Percentiles rank a stretch among this genome's conserved stretches.
These are phyloP conservation scores for Mionectes macconnelli DNA, from an alignment of 2,113 vertebrate species.

Conservation along the genomic window DNA sequence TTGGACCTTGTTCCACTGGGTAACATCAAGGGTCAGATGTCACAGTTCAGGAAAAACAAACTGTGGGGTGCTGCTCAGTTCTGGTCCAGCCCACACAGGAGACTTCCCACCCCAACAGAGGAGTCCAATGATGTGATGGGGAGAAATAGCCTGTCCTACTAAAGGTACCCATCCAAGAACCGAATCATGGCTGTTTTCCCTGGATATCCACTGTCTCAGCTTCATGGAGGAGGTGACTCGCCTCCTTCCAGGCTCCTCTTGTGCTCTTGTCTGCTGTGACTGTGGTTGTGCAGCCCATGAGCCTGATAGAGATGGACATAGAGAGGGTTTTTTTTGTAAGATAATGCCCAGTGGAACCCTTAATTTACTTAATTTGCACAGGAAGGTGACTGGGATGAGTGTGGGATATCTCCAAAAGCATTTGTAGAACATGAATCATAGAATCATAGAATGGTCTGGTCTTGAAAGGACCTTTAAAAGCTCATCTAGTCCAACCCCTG, in stretches of 20 bases:
- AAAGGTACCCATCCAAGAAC: background rate
- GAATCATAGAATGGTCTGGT: background rate
- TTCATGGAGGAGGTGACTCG: background rate
- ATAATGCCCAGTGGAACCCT: background rate
- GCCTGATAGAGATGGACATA: background rate
- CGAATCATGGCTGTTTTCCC: background rate
- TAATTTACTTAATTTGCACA: background rate
- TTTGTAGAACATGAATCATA: background rate
- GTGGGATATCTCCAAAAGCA: background rate
- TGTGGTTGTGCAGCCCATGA: background rate
- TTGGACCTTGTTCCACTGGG: background rate
- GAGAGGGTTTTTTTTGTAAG: background rate
- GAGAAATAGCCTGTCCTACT: background rate
- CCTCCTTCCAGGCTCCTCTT: background rate
- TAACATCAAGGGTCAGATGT: background rate
- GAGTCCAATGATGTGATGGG: background rate
- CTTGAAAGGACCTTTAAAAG: background rate
- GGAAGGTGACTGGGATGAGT: background rate
- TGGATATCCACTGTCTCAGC: background rate
- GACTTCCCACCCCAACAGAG: background rate
- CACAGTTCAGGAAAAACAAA: background rate
- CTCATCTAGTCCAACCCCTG: too few species aligned
- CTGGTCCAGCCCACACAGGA: background rate
- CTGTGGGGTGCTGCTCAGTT: background rate
- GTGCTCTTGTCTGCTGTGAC: background rate